Evolutionary conservation across 2,888 invertebrate species (phyloP), one percentile per base, ranked within the genome.

Genomic region (Salpingus planirostris): DNA sequence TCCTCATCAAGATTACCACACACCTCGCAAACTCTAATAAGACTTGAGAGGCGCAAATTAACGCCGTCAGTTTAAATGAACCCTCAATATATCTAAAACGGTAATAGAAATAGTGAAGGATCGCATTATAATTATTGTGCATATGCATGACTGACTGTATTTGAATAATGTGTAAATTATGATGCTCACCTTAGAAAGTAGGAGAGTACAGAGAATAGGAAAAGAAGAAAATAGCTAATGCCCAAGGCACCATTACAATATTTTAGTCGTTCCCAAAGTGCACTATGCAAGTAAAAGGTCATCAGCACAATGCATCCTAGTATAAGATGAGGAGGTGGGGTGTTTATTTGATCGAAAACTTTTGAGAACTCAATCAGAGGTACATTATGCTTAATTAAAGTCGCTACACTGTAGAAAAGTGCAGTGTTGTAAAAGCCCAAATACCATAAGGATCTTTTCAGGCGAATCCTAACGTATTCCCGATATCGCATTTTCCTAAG

Each of bases 371-470:
- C 47, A 28, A 54, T 46, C 13, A 56, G 11, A 21, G 52, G 52
- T 11, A 56, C 36, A 27, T 56, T 51, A 33, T 57, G 54, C 34
- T 46, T 47, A 10, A 46, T 39, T 18, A 60, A 40, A 13, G 54
- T 54, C 3, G 56, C 54, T n/a, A 45, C 29, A 36, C 55, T 55
- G 37, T 59, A 61, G 13, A 54, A 34, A 29, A 57, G 47, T 31
- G 50, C 49, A 3, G 51, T 50, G 6, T 49, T 44, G 36, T 55
- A 57, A 35, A 60, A 60, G 10, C 59, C 58, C 12, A 55, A 42
- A 34, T 55, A 56, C 62, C 62, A 62, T 14, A 61, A 33, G 11
- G 54, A 53, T 13, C 49, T 46, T 28, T 38, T 44, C 13, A 62
- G 34, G 29, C 61, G 46, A 14, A 47, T 39, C 10, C 60, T 42